Conservation (phyloP, 1,140 invertebrate genomes). For the Tetramorium alpestre region DNA sequence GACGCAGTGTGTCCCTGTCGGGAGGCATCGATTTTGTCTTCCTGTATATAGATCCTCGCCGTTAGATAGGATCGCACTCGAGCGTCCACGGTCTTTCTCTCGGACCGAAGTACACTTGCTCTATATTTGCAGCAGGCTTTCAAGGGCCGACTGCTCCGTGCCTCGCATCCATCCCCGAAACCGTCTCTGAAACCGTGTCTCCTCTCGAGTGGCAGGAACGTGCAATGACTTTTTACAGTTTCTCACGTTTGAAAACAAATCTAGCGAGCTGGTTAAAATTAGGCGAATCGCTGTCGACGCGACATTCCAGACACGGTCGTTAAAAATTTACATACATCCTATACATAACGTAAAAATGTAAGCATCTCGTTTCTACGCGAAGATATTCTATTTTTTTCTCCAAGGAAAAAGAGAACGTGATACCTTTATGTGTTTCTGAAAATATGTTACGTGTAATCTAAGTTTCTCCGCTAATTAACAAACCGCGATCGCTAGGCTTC, state of each 20-base stretch:
- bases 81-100: slow-evolving; percentile 54
- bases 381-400: not conserved
- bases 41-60: slow-evolving; percentile 50
- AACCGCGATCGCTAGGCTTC: not conserved
- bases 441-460: not conserved
- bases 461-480: not conserved
- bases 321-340: not conserved
- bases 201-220: slow-evolving; percentile 23
- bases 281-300: not conserved
- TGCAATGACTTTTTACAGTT: slow-evolving; percentile 18
- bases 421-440: not conserved
- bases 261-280: slow-evolving; percentile 26
- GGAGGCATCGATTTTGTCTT: slow-evolving; percentile 59
- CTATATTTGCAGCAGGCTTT: slow-evolving; percentile 63
- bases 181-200: slow-evolving; percentile 28
- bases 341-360: not conserved
- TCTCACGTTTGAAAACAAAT: slow-evolving; percentile 19
- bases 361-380: too few relatives aligned
- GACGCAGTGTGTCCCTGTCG: not conserved
- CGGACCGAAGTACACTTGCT: slow-evolving; percentile 60
- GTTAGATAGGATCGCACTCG: slow-evolving; percentile 60
- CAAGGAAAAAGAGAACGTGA: not conserved
- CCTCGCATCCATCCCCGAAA: slow-evolving; percentile 31
- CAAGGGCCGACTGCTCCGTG: slow-evolving; percentile 46
- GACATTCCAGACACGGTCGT: not conserved